Conservation (phyloP, 2,113 vertebrate species). For the Rynchops niger region DNA sequence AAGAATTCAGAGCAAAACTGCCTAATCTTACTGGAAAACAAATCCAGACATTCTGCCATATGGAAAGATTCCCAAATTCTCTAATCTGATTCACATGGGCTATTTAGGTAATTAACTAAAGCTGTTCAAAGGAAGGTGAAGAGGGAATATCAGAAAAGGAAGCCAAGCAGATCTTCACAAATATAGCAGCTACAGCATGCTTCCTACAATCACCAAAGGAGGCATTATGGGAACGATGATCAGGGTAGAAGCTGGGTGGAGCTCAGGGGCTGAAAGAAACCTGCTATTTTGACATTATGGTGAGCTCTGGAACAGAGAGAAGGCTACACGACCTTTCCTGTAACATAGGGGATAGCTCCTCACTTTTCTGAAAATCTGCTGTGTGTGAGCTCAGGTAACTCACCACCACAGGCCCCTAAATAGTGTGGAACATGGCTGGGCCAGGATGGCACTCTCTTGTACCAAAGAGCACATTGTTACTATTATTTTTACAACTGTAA, state of each 20-base stretch:
- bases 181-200: neutral
- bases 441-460: neutral
- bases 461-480: neutral
- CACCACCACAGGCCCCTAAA: neutral
- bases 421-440: neutral
- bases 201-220: neutral
- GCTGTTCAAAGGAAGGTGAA: constrained; percentile 14
- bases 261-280: neutral
- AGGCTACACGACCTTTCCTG: neutral
- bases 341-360: neutral
- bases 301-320: neutral
- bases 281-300: neutral
- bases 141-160: constrained; percentile 2
- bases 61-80: constrained; percentile 23
- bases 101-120: constrained; percentile 45
- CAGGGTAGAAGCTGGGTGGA: neutral
- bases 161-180: neutral
- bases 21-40: neutral
- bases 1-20: neutral
- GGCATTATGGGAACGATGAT: neutral
- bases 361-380: neutral
- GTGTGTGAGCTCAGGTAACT: neutral
- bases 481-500: neutral
- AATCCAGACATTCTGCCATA: constrained; percentile 23
- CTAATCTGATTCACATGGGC: constrained; percentile 31